Evolutionary conservation across 2,113 vertebrate genomes (phyloP), one percentile per base, ranked within the genome.

Genomic region (Sarotherodon lohbergeri): DNA sequence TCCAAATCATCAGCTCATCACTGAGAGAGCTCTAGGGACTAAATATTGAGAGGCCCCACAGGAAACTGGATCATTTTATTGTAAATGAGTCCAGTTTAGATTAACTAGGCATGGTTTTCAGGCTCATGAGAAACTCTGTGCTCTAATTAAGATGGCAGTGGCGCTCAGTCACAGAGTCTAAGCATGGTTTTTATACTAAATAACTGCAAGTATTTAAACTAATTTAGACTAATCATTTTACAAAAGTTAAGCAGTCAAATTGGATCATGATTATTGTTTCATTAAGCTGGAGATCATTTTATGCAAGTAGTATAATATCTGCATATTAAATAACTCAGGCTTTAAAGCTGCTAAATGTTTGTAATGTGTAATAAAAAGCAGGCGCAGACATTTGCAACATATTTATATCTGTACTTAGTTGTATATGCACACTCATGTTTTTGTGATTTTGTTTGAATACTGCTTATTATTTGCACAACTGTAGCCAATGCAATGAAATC

Each of bases 401-500:
- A 7, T 63, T 36, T 63, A 3, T 63, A 63, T 63, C 59, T 63
- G 32, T 32, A 36, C 59, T 11, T 63, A 36, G 32, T 36, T 36
- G 32, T 3, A 36, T 12, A 12, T n/a, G n/a, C 32, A 66, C 0
- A n/a, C 1, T 63, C 34, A 0, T 66, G 61, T 66, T 36, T 36
- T 66, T n/a, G 4, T 0, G 10, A 7, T n/a, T 66, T 66, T n/a
- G 32, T 63, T 36, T 63, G 34, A 1, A 36, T 66, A 0, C 32
- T 66, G 9, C 1, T 36, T 0, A n/a, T 66, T 39, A n/a, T 66
- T 12, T 66, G 1, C 6, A 7, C 61, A 5, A n/a, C 0, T 66
- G 9, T 5, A 66, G 6, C 17, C 0, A 39, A 0, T 39, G 17
- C 32, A 66, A n/a, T n/a, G 0, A 7, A 39, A 66, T 66, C 17